phyloP scores from a whole-genome alignment of 2,113 vertebrate genomes.

The Thunnus maccoyii region DNA sequence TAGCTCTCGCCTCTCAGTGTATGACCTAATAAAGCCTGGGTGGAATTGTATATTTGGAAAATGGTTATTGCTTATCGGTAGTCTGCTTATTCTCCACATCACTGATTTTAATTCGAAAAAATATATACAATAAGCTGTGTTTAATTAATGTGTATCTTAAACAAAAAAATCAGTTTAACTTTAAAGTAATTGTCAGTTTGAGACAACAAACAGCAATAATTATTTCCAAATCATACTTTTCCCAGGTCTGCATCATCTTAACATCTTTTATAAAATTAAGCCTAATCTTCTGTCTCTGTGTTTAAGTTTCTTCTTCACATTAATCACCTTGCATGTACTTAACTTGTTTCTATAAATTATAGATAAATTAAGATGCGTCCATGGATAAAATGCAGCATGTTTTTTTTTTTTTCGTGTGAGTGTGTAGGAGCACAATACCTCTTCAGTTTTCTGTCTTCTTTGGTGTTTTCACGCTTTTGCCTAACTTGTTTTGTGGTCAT shows the following conservation, averaged over 20 bases:
- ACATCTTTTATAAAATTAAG: conserved; percentile 24
- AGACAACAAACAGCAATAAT: neutral
- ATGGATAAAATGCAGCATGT: conserved; percentile 6
- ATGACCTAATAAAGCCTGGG: conserved; percentile 53
- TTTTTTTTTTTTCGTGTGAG: too few relatives aligned
- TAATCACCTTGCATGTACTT: conserved; percentile 43
- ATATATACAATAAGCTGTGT: neutral
- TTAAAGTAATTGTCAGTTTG: neutral
- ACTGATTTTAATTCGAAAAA: neutral
- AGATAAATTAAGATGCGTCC: neutral
- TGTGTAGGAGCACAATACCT: neutral
- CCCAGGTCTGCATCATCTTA: conserved; percentile 44
- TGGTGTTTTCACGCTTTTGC: too few relatives aligned
- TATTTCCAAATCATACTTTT: conserved; percentile 55
- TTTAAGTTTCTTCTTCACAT: conserved; percentile 23
- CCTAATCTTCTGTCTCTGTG: conserved; percentile 37
- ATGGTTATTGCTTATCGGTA: neutral
- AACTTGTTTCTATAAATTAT: neutral
- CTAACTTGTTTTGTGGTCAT: too few relatives aligned
- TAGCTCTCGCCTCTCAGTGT: neutral
- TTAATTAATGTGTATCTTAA: neutral
- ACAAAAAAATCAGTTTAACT: neutral
- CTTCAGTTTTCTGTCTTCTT: neutral
- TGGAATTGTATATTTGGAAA: conserved; percentile 56
- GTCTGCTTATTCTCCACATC: neutral